These are phyloP conservation scores for Centrocercus urophasianus DNA, from an alignment of 2,113 vertebrate genomes.

Conservation along the genomic window DNA sequence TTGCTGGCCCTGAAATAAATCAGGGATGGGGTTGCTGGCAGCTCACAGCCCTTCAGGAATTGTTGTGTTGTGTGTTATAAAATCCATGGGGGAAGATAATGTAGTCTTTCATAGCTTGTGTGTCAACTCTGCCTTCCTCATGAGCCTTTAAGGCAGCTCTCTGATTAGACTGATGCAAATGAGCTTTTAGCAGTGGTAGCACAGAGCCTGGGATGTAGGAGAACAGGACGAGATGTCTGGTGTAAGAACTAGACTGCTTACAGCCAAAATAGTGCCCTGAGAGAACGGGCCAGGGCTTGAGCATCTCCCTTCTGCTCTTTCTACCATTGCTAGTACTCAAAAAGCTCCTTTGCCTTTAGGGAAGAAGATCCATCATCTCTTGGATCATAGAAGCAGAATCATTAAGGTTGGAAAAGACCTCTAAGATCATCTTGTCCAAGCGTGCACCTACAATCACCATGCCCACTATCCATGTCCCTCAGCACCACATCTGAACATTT, in stretches of 20 bases:
- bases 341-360: not conserved
- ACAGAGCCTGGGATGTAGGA: not conserved
- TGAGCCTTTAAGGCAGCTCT: not conserved
- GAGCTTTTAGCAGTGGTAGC: not conserved
- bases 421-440: too few species aligned
- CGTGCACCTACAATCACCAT: too few species aligned
- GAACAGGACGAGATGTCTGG: not conserved
- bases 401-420: too few species aligned
- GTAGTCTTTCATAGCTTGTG: not conserved
- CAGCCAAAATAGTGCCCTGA: not conserved
- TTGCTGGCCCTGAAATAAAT: not conserved
- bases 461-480: too few species aligned
- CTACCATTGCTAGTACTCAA: not conserved
- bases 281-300: not conserved
- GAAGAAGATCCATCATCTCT: rapidly evolving
- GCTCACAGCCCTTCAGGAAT: not conserved
- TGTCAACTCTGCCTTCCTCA: not conserved
- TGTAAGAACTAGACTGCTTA: rapidly evolving
- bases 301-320: not conserved
- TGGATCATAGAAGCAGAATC: too few species aligned
- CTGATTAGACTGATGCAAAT: not conserved
- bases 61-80: not conserved
- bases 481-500: too few species aligned
- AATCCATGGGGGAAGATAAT: not conserved
- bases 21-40: not conserved